phyloP scores from a whole-genome alignment of 2,888 invertebrate genomes.

The Microctonus hyperodae region DNA sequence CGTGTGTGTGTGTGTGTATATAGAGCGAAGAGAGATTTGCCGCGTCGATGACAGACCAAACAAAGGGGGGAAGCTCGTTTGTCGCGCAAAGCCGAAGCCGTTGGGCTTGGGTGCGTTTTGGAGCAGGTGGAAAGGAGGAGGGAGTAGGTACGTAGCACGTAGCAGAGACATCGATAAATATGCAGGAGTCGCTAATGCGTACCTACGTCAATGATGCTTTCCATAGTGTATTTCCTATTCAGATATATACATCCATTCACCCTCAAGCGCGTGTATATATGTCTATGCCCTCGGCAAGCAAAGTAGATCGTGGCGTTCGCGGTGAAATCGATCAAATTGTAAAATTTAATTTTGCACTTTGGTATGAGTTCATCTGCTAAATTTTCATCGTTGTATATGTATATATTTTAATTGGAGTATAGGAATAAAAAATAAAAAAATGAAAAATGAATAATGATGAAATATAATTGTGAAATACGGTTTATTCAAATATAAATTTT shows the following conservation, averaged over 20 bases:
- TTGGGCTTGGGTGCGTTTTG: slow-evolving; percentile 19
- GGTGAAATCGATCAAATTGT: slow-evolving; percentile 3
- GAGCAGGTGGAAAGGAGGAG: slow-evolving; percentile 24
- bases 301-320: not conserved
- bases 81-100: slow-evolving; percentile 9
- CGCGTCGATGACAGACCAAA: slow-evolving; percentile 28
- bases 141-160: too few relatives aligned
- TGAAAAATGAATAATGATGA: too few relatives aligned
- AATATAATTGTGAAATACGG: too few relatives aligned
- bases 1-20: too few relatives aligned
- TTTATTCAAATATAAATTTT: too few relatives aligned
- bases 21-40: not conserved
- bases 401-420: not conserved
- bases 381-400: not conserved
- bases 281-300: not conserved
- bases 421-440: not conserved
- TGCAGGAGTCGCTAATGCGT: slow-evolving; percentile 28
- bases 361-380: not conserved
- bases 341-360: slow-evolving; percentile 1
- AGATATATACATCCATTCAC: not conserved
- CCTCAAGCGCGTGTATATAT: not conserved
- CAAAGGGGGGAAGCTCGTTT: slow-evolving; percentile 24
- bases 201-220: not conserved
- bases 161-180: slow-evolving; percentile 28
- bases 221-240: slow-evolving; percentile 12